Base-by-base conservation (phyloP, 1,140 invertebrate genomes). In the Microplitis mediator region DNA sequence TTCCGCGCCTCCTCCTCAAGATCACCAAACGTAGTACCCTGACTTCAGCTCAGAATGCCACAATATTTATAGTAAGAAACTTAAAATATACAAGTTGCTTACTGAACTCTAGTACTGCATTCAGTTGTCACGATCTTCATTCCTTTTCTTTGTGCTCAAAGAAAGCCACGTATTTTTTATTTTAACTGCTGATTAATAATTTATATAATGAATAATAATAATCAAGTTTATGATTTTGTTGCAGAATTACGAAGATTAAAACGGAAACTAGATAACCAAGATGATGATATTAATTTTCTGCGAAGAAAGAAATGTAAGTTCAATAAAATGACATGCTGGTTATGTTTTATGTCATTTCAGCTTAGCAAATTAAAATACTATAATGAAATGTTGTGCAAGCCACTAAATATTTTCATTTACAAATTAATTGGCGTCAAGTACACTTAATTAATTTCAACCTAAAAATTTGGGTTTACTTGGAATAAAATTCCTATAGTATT, bases 1-100 rank as follows among this genome's bases (percentile, higher is more conserved):
- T 60, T 60, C 3, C 56, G 56, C 31, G 56, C 56, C 56, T 60
- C 56, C 56, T 60, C 56, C 56, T 60, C 56, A 60, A 60, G 56
- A 60, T 60, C 14, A 60, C 23, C 11, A 16, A 60, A 60, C 13
- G 8, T 60, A 60, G 14, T 60, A 23, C n/a, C 56, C 23, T 60
- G 23, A 60, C 56, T 60, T 16, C 23, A 60, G 56, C 23, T 4
- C 56, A 31, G 56, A 23, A 60, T 60, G 3, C 31, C n/a, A n/a
- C n/a, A n/a, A n/a, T n/a, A n/a, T n/a, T n/a, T n/a, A n/a, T n/a
- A n/a, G n/a, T n/a, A n/a, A n/a, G n/a, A n/a, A n/a, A n/a, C n/a
- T n/a, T n/a, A n/a, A n/a, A n/a, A n/a, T n/a, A n/a, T n/a, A n/a
- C n/a, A n/a, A n/a, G n/a, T n/a, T n/a, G n/a, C n/a, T n/a, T n/a